Base-by-base conservation (phyloP, 2,888 invertebrate genomes). In the Apeira syringaria region DNA sequence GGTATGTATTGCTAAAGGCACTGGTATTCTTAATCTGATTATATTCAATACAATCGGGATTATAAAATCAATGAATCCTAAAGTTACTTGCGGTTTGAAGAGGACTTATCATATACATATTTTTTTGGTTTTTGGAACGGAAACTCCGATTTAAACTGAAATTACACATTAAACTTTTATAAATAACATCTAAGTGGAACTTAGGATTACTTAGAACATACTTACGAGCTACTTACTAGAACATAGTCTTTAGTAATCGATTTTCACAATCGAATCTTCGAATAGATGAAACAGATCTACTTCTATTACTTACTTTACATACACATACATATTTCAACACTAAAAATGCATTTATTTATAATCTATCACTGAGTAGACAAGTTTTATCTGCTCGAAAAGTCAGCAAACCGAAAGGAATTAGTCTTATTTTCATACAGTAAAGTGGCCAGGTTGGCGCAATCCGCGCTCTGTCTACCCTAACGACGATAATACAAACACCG, bases 201-300 rank as follows among this genome's bases (percentile, higher is more conserved):
- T 82, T 86, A 87, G 68, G 44, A 66, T n/a, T 76, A 82, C 81
- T 81, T 86, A 85, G 57, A 74, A 61, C 69, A 55, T 75, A 69
- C 81, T 85, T 86, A 87, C 39, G 46, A 39, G 32, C 59, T 65
- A 74, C 81, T 84, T 84, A 87, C 51, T 68, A 78, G 70, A 82
- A 78, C 82, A 75, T 86, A 88, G 85, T 88, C 87, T 87, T 89
- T 84, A 89, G 80, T 77, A 77, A 83, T 85, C 87, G 83, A 85
- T 83, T 81, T 80, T 76, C 74, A 77, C 75, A 68, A 78, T 68
- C 71, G 86, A 87, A 65, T 88, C 88, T 89, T 88, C 88, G 88
- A 89, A 86, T 74, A 88, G 88, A 89, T 88, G 82, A 88, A 88
- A 88, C 89, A 83, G 83, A 87, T 88, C 88, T 84, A 87, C 85